A percentile compares a stretch with the other conserved stretches of the same genome.
phyloP scores from a whole-genome alignment of 2,888 invertebrate species.

The Eumacrocentrus americanus region DNA sequence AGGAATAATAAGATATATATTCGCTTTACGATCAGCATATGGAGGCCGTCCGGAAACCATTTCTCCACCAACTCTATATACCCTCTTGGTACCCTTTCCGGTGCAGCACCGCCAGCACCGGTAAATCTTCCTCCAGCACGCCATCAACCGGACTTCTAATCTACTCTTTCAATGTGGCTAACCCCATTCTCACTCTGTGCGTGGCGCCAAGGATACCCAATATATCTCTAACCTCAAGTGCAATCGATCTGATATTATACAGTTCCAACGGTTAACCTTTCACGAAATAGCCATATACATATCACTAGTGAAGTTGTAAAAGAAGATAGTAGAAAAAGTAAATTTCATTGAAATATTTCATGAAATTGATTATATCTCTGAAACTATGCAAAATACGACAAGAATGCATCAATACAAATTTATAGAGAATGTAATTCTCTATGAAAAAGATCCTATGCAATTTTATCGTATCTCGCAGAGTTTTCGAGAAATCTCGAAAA shows the following conservation, averaged over 20 bases:
- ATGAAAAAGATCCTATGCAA: no score
- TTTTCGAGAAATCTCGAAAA: no score
- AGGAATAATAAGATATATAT: background rate
- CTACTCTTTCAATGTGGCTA: slow-evolving; percentile 7
- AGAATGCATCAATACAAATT: no score
- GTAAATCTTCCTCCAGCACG: slow-evolving; percentile 54
- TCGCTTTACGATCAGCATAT: background rate
- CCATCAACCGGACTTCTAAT: slow-evolving; percentile 40
- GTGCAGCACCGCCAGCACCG: slow-evolving; percentile 43
- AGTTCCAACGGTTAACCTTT: background rate
- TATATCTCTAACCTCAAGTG: background rate
- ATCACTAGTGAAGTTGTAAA: no score
- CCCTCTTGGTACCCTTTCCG: slow-evolving; percentile 54
- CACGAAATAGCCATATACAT: no score
- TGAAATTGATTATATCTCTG: no score
- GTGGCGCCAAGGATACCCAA: background rate
- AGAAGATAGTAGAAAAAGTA: no score
- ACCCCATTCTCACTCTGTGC: slow-evolving; percentile 23
- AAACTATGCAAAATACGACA: no score
- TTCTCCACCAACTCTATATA: slow-evolving; percentile 44
- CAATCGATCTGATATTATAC: background rate
- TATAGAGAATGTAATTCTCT: no score
- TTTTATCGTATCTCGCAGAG: no score
- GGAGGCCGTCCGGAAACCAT: slow-evolving; percentile 52
- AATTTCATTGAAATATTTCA: no score